Percentiles rank a stretch among this genome's conserved stretches.
phyloP scores from a whole-genome alignment of 1,140 invertebrate genomes.

The Sarcophaga peregrina region DNA sequence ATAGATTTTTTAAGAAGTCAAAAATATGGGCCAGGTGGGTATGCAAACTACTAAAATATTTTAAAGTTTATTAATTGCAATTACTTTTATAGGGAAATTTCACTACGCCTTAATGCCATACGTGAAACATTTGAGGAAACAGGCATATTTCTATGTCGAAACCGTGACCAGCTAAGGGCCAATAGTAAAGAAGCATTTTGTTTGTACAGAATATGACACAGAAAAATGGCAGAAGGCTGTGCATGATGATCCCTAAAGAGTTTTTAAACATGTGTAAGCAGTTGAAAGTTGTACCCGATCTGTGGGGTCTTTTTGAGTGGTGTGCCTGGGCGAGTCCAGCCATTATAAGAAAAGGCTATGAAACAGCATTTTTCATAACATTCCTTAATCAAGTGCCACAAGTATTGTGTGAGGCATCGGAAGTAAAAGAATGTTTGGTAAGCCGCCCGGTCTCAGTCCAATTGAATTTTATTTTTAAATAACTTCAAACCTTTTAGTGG shows the following conservation, averaged over 20 bases:
- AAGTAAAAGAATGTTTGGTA: conserved; percentile 70
- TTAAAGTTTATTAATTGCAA: not conserved
- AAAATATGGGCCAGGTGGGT: conserved; percentile 22
- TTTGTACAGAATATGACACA: conserved; percentile 52
- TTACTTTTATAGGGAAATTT: conserved; percentile 71
- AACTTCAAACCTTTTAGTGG: conserved; percentile 66
- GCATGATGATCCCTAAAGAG: conserved; percentile 75
- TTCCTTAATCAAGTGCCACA: conserved; percentile 71
- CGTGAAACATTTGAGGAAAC: conserved; percentile 93
- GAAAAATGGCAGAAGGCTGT: conserved; percentile 66
- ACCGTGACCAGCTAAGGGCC: conserved; percentile 45
- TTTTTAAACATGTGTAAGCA: conserved; percentile 80
- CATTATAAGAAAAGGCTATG: conserved; percentile 70
- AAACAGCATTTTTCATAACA: conserved; percentile 83
- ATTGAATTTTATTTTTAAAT: not conserved
- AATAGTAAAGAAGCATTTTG: not conserved
- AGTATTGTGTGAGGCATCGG: conserved; percentile 70
- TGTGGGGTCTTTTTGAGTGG: conserved; percentile 87
- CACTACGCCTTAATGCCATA: conserved; percentile 84
- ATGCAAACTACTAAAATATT: not conserved
- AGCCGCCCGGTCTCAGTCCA: not conserved
- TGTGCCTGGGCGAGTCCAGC: conserved; percentile 86
- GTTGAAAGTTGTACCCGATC: conserved; percentile 80
- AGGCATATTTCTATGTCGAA: conserved; percentile 81
- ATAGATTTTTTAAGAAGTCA: conserved; percentile 20